Base-by-base conservation (phyloP, 2,888 invertebrate species). In the Tipula helvola region DNA sequence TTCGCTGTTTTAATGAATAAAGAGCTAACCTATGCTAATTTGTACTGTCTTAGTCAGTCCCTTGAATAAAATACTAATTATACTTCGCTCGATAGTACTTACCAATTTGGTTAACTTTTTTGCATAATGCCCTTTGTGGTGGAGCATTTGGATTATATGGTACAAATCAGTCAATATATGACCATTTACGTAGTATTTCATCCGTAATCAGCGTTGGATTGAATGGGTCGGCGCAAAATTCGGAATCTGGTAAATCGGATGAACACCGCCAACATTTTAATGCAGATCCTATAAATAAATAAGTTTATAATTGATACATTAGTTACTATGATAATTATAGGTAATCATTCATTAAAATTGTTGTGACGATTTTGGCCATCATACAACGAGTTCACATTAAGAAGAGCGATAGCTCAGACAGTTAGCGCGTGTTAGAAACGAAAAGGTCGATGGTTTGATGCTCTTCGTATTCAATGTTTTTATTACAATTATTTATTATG, bases 221-320 rank as follows among this genome's bases (percentile, higher is more conserved):
- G 93, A 96, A 96, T 86, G 95, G 95, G 90, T 96, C 96, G 85
- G 93, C 93, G 91, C 96, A 96, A 89, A 93, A 93, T 10, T 93
- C 93, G 88, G 95, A 95, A 89, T 93, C 91, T 3, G 91, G 90
- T 36, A 91, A 90, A 89, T 95, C 95, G 2, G 96, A 95, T 0
- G 95, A 94, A 89, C 96, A 96, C 10, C 94, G 93, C 95, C 95
- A 96, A 90, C 96, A 96, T 89, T 93, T 93, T 8, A 96, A 91
- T 4, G 95, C 92, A 87, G 93, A 93, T 88, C 94, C 95, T 93
- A 92, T 89, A 93, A 93, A 88, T 89, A 89, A 88, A 89, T 88
- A 84, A 87, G 87, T 39, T 39, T 5, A 39, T 39, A 39, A 87
- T 42, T 86, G 3, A 57, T 5, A 16, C 16, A 0, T 16, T 28